These are phyloP conservation scores for Anthoscopus minutus DNA, from an alignment of 2,113 vertebrate genomes.

Conservation along the genomic window DNA sequence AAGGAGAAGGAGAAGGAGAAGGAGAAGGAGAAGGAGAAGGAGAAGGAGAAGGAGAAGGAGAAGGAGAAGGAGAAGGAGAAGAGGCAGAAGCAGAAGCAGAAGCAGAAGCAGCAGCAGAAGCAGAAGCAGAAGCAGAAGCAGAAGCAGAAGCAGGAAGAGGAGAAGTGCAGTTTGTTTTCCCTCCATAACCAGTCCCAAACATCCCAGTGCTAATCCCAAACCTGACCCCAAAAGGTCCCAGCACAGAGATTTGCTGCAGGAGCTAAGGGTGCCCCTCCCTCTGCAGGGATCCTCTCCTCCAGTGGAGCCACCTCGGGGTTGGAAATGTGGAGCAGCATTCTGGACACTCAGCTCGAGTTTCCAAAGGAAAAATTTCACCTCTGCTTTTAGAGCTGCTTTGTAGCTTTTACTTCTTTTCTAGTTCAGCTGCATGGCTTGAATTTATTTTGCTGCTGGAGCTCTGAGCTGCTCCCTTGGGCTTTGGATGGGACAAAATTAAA, in stretches of 20 bases:
- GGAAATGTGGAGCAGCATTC: not conserved
- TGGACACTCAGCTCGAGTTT: not conserved
- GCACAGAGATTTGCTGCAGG: not conserved
- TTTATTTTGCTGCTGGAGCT: not conserved
- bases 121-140: accelerated
- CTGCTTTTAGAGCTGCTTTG: not conserved
- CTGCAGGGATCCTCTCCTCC: not conserved
- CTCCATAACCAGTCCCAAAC: not conserved
- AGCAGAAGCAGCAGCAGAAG: accelerated
- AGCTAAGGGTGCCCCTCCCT: not conserved
- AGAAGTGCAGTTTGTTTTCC: not conserved
- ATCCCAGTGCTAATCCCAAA: not conserved
- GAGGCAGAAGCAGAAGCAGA: accelerated
- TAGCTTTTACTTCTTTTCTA: not conserved
- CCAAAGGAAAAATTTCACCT: no score
- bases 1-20: accelerated
- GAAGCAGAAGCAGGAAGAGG: accelerated
- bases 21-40: accelerated
- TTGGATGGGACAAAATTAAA: not conserved
- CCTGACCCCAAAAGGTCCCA: not conserved
- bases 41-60: accelerated
- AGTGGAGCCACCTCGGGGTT: accelerated
- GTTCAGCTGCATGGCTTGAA: not conserved
- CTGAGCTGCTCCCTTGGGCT: not conserved
- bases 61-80: accelerated